Evolutionary conservation across 2,888 invertebrate genomes (phyloP), one percentile per base, ranked within the genome.

Genomic region (Cantharis nigra): DNA sequence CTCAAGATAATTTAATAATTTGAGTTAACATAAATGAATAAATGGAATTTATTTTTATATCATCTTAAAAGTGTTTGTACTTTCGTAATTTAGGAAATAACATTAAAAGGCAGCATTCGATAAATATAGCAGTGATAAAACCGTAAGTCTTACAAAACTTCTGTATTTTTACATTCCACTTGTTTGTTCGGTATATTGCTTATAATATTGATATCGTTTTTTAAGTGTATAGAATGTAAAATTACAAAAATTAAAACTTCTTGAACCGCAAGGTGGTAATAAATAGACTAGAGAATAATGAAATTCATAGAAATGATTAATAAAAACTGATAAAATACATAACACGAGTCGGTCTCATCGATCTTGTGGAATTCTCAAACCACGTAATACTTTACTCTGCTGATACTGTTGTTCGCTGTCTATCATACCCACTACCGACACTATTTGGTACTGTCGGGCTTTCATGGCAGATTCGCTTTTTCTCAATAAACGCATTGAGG

Each of bases 401-500:
- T 95, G 93, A 86, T 94, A 95, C 86, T 96, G 95, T 63, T 90
- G 89, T 80, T 96, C 95, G 9, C 90, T 90, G 80, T 93, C 91
- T 86, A 96, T 91, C 75, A 92, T 91, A 1, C 96, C 96, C 79
- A 91, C 90, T 79, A 96, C 93, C 65, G 94, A 94, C 20, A 96
- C 94, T 84, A 97, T 92, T 89, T 97, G 97, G 90, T 97, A 97
- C 89, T 97, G 96, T 63, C 92, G 90, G 70, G 96, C 95, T 81
- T 95, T 93, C 91, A 97, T 93, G 0, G 95, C 94, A 9, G 92
- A 90, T 20, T 94, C 90, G 23, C 94, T 93, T 85, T 96, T 93
- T 76, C 96, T 90, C 80, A 96, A 90, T 63, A 93, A 90, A 77
- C 93, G 88, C 88, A 94, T 90, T 5, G 93, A 91, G 76, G 90